Conservation (phyloP, 1,140 invertebrate genomes). For the Brachionus asplanchnoidis region DNA sequence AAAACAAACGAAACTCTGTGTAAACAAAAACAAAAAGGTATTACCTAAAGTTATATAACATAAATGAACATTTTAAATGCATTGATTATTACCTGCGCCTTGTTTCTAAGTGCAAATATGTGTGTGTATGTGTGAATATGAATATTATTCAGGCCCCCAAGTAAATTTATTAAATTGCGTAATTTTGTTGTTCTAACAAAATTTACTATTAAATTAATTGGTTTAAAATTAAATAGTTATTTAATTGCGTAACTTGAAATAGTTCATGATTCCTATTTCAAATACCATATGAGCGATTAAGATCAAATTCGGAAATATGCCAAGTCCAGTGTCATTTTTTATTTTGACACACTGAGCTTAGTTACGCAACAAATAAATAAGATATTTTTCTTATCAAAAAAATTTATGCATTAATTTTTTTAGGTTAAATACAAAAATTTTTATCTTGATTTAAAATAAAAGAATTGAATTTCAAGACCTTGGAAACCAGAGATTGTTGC, state of each 20-base stretch:
- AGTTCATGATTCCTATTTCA: not conserved
- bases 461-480: not conserved
- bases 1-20: not conserved
- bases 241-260: not conserved
- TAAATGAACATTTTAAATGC: slow-evolving; percentile 6
- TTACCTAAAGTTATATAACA: slow-evolving; percentile 21
- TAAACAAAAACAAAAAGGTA: slow-evolving; percentile 14
- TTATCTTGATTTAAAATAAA: not conserved
- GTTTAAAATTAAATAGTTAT: not conserved
- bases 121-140: slow-evolving; percentile 7
- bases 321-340: not conserved
- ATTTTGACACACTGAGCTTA: not conserved
- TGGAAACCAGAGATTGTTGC: not conserved
- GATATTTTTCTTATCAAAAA: not conserved
- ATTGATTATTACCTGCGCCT: slow-evolving; percentile 22
- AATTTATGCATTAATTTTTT: not conserved
- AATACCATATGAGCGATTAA: not conserved
- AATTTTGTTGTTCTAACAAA: not conserved
- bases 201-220: slow-evolving; percentile 1
- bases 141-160: not conserved
- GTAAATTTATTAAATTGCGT: not conserved
- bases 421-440: not conserved
- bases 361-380: not conserved
- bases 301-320: not conserved
- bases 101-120: slow-evolving; percentile 8